These are phyloP conservation scores for Eospalax fontanierii DNA, from an alignment of 2,797 vertebrate genomes.

Conservation along the genomic window DNA sequence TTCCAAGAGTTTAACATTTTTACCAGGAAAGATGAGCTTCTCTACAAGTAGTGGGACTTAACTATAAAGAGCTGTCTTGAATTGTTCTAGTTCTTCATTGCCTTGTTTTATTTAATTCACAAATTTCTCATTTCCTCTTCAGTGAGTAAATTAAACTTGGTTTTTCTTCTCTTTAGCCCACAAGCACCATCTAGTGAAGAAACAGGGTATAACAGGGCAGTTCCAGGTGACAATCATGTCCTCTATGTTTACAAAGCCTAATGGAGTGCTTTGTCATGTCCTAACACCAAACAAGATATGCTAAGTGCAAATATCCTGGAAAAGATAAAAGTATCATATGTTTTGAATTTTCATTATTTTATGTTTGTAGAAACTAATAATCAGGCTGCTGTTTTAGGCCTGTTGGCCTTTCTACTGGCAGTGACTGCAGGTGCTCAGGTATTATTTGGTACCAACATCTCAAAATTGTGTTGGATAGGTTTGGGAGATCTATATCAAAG, in stretches of 20 bases:
- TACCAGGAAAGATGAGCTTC: conserved; percentile 69
- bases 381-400: background rate
- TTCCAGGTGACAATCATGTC: background rate
- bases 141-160: conserved; percentile 31
- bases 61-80: conserved; percentile 60
- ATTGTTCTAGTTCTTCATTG: conserved; percentile 69
- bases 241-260: background rate
- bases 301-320: background rate
- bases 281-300: conserved; percentile 10
- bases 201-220: conserved; percentile 23
- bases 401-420: background rate
- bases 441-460: background rate
- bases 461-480: background rate
- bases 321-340: background rate
- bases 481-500: background rate
- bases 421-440: background rate
- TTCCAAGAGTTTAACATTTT: conserved; percentile 66
- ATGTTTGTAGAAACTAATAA: conserved; percentile 43
- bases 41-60: conserved; percentile 60
- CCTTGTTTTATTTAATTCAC: conserved; percentile 79
- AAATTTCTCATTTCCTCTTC: conserved; percentile 70
- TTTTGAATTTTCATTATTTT: background rate
- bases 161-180: conserved; percentile 75
- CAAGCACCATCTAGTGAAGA: conserved; percentile 84
- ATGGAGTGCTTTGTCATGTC: background rate